These are phyloP conservation scores for Chloroceryle aenea DNA, from an alignment of 2,113 vertebrate genomes.

Conservation along the genomic window DNA sequence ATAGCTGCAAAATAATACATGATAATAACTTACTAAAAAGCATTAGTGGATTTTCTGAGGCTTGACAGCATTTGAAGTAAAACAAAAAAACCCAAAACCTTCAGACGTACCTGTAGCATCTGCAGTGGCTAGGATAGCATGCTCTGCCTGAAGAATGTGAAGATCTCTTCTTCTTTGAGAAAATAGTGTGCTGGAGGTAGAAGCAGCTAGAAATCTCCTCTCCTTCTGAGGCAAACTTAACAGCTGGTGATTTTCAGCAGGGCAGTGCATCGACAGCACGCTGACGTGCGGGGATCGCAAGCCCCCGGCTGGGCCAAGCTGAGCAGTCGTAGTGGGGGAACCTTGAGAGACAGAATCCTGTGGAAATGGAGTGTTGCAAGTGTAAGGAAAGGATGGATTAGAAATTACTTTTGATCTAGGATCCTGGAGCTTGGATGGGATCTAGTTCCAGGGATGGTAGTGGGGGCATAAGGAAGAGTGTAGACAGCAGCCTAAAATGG, in stretches of 20 bases:
- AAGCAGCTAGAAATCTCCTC: not conserved
- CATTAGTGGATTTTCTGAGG: not conserved
- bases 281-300: rapidly evolving
- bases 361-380: not conserved
- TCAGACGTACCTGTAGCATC: not conserved
- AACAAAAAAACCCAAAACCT: not conserved
- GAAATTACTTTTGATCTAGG: not conserved
- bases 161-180: not conserved
- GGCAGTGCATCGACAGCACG: rapidly evolving
- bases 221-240: not conserved
- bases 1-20: not conserved
- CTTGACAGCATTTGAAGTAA: not conserved
- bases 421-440: not conserved
- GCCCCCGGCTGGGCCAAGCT: not conserved
- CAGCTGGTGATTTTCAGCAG: not conserved
- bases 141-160: not conserved
- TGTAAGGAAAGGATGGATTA: not conserved
- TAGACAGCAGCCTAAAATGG: not conserved
- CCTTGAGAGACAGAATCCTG: not conserved
- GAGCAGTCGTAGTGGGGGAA: not conserved
- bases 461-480: not conserved
- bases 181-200: not conserved
- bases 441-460: not conserved
- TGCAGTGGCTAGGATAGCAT: not conserved
- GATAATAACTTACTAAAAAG: not conserved